Base-by-base conservation (phyloP, 1,140 invertebrate genomes). In the Leptopilina clavipes region DNA sequence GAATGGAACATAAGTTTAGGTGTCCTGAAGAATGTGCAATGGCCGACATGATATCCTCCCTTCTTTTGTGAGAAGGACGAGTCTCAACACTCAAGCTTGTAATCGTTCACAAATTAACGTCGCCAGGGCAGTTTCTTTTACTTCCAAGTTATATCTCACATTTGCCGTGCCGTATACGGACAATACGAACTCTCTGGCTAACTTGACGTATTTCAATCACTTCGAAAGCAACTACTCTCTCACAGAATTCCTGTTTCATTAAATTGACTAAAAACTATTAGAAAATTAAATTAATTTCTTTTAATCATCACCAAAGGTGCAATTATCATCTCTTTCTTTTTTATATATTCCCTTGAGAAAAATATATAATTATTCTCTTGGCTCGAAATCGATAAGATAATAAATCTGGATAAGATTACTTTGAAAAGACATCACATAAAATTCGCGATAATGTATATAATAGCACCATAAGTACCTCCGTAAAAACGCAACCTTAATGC, bases 41-140 rank as follows among this genome's bases (percentile, higher is more conserved):
- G 81, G 83, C 81, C 80, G 87, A 75, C 76, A 74, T 83, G 77
- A 76, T 85, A 85, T 75, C 56, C 71, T 59, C 79, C 56, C 74
- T 43, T 78, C 70, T 76, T 73, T 25, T 48, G 73, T 72, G 73
- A 78, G 56, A 72, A 71, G n/a, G 79, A 80, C 77, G 70, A 72
- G 72, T 52, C 75, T 74, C 65, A 72, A 1, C 17, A 72, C 56
- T n/a, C 12, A 65, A 72, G 88, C 84, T 82, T 81, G 87, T 89
- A 89, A 90, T 90, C 86, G 87, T 86, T 89, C 87, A 86, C 84
- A 88, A 89, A 87, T 88, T 88, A 90, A 89, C 85, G 86, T 89
- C 82, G 86, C 78, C 77, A 71, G 78, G 78, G 82, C 84, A 85
- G 84, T 86, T 89, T 88, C 87, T 87, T 84, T 84, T 76, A 79